phyloP scores from a whole-genome alignment of 2,797 vertebrate species.

The Myotis pilosus region DNA sequence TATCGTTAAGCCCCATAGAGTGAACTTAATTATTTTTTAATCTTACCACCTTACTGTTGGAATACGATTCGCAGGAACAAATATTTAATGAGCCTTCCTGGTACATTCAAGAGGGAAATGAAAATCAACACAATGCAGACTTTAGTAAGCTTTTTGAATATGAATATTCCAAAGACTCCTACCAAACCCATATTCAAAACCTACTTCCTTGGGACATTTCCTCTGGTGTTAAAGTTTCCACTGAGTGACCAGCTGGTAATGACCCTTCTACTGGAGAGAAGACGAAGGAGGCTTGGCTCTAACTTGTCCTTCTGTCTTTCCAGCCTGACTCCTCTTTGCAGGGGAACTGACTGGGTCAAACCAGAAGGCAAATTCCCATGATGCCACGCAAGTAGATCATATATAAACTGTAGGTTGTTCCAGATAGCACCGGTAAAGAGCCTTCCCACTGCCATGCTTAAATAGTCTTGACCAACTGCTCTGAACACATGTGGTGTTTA shows the following conservation, averaged over 20 bases:
- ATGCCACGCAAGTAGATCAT: neutral
- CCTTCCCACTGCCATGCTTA: neutral
- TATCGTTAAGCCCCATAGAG: neutral
- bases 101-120: conserved; percentile 15
- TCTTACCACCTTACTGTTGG: neutral
- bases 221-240: neutral
- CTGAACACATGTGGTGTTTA: neutral
- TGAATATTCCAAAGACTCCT: neutral
- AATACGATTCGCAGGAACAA: neutral
- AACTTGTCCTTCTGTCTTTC: neutral
- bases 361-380: neutral
- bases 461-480: neutral
- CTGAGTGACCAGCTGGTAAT: neutral
- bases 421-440: neutral
- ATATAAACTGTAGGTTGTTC: neutral
- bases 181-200: neutral
- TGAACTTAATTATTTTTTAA: neutral
- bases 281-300: neutral
- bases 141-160: neutral
- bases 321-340: neutral
- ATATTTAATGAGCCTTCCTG: neutral
- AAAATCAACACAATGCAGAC: neutral
- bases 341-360: neutral
- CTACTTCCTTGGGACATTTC: neutral
- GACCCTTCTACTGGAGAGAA: neutral